Evolutionary conservation across 2,113 vertebrate species (phyloP), one percentile per base, ranked within the genome.

Genomic region (Myrmecobius fasciatus): DNA sequence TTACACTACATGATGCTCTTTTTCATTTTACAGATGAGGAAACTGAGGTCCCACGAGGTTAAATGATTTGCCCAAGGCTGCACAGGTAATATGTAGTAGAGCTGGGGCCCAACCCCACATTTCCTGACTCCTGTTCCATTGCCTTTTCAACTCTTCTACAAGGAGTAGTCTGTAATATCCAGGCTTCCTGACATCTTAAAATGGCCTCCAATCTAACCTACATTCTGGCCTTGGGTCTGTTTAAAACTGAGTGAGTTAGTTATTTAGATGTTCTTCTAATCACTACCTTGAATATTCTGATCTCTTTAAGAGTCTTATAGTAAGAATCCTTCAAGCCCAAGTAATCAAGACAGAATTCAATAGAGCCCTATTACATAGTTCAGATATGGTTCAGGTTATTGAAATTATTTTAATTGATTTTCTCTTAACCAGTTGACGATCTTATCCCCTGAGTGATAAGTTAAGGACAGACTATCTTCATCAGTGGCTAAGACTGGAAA

Each of bases 321-420:
- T 60, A 56, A 60, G 46, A 49, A 28, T 48, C 3, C 26, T 92
- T 67, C 20, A 51, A 67, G 49, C 25, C 22, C 67, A 8, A 67
- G 47, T 24, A 67, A 36, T 60, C 67, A 47, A 51, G 53, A 56
- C 5, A 31, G 53, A 91, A 60, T 54, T 43, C n/a, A n/a, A 43
- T n/a, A 56, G 53, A 60, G 8, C 46, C 24, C 17, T 51, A 47
- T 26, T 83, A n/a, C 51, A 92, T n/a, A 25, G 47, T 49, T 67
- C 54, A 67, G 43, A 31, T 28, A 2, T 47, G 28, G 54, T 53
- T 20, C 53, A 54, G 25, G 10, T 10, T 60, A 48, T 26, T 67
- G 47, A 92, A 92, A 67, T 92, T 67, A 48, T 52, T 60, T 92
- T 92, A 48, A 60, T 92, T 60, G 53, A 48, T 49, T 92, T 60